phyloP scores from a whole-genome alignment of 23 tunicate genomes.

The Phallusia fumigata region DNA sequence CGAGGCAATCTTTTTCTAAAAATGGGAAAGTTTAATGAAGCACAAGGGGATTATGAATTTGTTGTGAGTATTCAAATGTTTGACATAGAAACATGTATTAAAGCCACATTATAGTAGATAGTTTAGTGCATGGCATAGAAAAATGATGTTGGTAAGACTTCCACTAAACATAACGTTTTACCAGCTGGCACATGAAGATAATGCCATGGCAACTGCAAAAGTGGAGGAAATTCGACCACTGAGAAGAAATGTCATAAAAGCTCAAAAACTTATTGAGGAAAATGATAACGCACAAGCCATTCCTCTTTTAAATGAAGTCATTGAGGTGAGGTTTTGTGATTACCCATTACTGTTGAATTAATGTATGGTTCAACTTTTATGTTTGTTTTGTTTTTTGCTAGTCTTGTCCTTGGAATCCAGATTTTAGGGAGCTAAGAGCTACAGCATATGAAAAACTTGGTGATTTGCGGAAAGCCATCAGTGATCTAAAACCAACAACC shows the following conservation, averaged over 20 bases:
- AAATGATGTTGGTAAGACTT: neutral
- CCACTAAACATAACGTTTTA: no score
- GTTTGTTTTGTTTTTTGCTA: neutral
- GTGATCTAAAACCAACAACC: slow-evolving; percentile 91
- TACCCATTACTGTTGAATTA: no score
- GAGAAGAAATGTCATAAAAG: slow-evolving; percentile 58
- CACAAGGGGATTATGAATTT: slow-evolving; percentile 87
- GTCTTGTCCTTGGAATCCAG: slow-evolving; percentile 95
- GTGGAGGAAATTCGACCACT: slow-evolving; percentile 77
- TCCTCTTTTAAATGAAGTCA: slow-evolving; percentile 46
- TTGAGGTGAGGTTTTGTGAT: slow-evolving; percentile 46
- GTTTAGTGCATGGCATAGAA: neutral
- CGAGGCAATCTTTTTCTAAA: slow-evolving; percentile 92
- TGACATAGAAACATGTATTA: neutral
- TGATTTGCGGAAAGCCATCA: slow-evolving; percentile 73
- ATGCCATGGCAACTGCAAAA: slow-evolving; percentile 67
- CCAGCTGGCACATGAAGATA: slow-evolving; percentile 74
- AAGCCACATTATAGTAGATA: neutral
- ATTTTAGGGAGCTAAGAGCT: slow-evolving; percentile 87
- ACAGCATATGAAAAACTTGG: slow-evolving; percentile 76
- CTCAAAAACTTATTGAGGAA: slow-evolving; percentile 37
- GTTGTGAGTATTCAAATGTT: slow-evolving; percentile 55
- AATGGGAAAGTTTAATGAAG: slow-evolving; percentile 93
- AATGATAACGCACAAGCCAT: slow-evolving; percentile 60
- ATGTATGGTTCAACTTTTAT: neutral